phyloP scores from a whole-genome alignment of 2,888 invertebrate genomes.

The Eupeodes luniger region DNA sequence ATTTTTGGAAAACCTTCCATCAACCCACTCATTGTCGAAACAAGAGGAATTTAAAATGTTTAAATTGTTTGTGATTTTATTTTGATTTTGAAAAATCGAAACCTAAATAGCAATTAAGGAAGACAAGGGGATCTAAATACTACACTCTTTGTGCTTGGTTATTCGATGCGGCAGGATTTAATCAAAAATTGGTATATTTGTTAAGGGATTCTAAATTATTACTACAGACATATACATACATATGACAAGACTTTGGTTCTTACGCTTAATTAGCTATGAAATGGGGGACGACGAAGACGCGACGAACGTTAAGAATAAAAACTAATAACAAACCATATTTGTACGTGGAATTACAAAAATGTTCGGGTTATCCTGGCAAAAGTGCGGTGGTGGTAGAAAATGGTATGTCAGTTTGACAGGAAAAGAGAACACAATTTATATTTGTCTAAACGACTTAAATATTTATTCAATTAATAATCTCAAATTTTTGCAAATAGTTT shows the following conservation, averaged over 20 bases:
- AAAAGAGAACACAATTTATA: neutral
- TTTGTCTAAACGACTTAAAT: constrained; percentile 72
- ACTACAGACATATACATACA: neutral
- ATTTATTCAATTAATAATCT: constrained; percentile 76
- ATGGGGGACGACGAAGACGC: neutral
- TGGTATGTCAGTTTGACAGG: constrained; percentile 4
- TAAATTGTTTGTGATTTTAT: constrained; percentile 45
- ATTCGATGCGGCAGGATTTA: neutral
- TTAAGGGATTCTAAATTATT: constrained; percentile 14
- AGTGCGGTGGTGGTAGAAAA: neutral
- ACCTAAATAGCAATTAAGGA: constrained; percentile 65
- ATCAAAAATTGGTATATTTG: constrained; percentile 17
- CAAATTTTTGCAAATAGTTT: constrained; percentile 44
- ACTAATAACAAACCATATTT: constrained; percentile 38
- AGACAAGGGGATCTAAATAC: constrained; percentile 7
- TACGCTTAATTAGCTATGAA: constrained; percentile 16
- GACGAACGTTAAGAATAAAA: neutral
- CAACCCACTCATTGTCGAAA: neutral
- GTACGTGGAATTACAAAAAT: constrained; percentile 53
- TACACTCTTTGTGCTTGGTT: neutral
- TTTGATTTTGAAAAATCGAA: constrained; percentile 64
- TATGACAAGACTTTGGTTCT: neutral
- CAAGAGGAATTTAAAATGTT: constrained; percentile 43
- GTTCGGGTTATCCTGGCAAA: neutral
- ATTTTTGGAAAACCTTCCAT: constrained; percentile 32